Percentiles rank a stretch among this genome's conserved stretches.
phyloP scores from a whole-genome alignment of 2,888 invertebrate species.

The Sepioteuthis lessoniana region DNA sequence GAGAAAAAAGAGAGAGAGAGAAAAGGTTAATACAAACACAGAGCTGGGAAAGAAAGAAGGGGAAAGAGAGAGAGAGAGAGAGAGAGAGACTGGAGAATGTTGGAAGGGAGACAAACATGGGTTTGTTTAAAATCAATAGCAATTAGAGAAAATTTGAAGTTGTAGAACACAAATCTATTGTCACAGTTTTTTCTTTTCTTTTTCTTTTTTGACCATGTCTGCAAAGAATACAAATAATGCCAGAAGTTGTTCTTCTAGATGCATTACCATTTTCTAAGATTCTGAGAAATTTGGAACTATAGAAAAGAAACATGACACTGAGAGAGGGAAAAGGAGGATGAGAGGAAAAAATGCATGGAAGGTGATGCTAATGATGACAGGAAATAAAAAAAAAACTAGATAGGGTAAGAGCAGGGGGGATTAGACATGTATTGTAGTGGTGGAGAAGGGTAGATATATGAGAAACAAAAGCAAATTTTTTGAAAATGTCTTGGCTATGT shows the following conservation, averaged over 20 bases:
- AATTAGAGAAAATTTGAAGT: background rate
- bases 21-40: background rate
- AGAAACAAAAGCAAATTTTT: background rate
- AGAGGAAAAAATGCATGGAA: background rate
- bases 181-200: background rate
- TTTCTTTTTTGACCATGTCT: background rate
- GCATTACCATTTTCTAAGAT: background rate
- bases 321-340: background rate
- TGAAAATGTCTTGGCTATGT: background rate
- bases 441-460: background rate
- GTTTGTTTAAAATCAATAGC: background rate
- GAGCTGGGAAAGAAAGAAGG: background rate
- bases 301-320: background rate
- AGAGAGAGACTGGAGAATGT: background rate
- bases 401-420: background rate
- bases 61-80: background rate
- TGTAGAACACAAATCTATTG: background rate
- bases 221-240: slow-evolving; percentile 16
- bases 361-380: background rate
- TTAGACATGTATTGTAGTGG: background rate
- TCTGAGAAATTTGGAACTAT: background rate
- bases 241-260: background rate
- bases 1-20: background rate
- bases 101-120: background rate
- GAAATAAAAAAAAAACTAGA: background rate